Percentiles rank a stretch among this genome's conserved stretches.
Evolutionary conservation across 2,797 vertebrate species (phyloP).

Genomic region (Hapalemur alaotrensis): DNA sequence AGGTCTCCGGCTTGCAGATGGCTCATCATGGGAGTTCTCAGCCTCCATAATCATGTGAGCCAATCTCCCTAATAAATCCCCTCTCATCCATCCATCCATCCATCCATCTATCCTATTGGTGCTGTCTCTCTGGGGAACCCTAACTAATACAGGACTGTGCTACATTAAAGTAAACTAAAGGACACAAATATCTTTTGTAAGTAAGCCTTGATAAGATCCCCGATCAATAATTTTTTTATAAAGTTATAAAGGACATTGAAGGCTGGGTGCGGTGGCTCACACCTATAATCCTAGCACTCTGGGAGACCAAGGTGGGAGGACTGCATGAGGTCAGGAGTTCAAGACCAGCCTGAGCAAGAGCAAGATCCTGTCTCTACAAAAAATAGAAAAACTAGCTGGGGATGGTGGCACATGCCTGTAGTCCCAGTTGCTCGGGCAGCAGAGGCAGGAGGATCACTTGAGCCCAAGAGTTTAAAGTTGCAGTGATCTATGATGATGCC

Average conservation of each 20-base stretch:
- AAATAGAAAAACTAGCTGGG: no score
- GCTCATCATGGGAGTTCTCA: not conserved
- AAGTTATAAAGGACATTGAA: not conserved
- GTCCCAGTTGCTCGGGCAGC: no score
- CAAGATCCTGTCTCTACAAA: no score
- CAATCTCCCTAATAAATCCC: not conserved
- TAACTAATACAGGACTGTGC: not conserved
- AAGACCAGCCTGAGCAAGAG: no score
- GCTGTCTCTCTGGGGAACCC: not conserved
- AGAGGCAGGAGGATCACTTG: no score
- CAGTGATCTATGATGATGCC: no score
- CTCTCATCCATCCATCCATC: not conserved
- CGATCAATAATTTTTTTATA: not conserved
- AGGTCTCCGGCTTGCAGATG: not conserved
- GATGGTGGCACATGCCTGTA: no score
- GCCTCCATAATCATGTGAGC: not conserved
- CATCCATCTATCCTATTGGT: not conserved
- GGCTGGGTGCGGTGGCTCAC: no score
- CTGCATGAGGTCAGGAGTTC: no score
- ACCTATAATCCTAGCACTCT: no score
- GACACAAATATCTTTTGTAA: not conserved
- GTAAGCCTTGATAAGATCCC: not conserved
- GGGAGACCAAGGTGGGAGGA: no score
- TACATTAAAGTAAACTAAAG: conserved; percentile 24
- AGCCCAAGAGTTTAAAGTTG: no score